These are phyloP conservation scores for Dicycla oo DNA, from an alignment of 2,888 invertebrate genomes.

Conservation along the genomic window DNA sequence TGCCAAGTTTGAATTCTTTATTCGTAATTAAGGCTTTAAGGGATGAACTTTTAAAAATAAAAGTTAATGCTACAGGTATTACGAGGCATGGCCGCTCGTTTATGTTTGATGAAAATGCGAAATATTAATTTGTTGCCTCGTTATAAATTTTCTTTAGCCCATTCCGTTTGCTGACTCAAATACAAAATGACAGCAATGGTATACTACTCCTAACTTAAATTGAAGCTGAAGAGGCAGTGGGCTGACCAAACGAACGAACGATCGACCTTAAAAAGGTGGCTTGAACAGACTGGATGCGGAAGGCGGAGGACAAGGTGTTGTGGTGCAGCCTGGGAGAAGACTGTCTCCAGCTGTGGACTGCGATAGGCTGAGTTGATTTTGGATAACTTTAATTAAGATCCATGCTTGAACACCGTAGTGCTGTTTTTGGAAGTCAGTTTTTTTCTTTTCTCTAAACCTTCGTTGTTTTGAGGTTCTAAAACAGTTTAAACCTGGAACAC, in stretches of 20 bases:
- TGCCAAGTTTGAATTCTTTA: slow-evolving; percentile 51
- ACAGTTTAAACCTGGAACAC: too few relatives aligned
- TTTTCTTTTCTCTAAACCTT: too few relatives aligned
- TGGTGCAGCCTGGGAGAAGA: too few relatives aligned
- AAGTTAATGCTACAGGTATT: slow-evolving; percentile 52
- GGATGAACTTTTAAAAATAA: slow-evolving; percentile 48
- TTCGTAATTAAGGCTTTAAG: slow-evolving; percentile 50
- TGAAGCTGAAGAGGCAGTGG: not conserved
- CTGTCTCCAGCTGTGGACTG: not conserved
- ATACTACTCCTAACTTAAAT: not conserved
- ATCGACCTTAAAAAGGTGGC: not conserved
- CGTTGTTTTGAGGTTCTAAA: too few relatives aligned
- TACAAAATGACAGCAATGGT: not conserved
- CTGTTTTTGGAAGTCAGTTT: too few relatives aligned
- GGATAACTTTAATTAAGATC: not conserved
- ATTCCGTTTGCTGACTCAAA: not conserved
- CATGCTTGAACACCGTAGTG: not conserved
- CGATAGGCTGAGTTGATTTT: not conserved
- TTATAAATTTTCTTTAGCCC: not conserved
- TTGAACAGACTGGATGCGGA: not conserved
- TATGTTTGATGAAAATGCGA: slow-evolving; percentile 17
- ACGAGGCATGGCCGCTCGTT: slow-evolving; percentile 22
- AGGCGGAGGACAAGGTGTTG: not conserved
- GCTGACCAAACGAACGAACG: not conserved
- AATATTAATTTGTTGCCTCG: not conserved